Evolutionary conservation across 2,888 invertebrate genomes (phyloP).

Genomic region (Nemoura dubitans): DNA sequence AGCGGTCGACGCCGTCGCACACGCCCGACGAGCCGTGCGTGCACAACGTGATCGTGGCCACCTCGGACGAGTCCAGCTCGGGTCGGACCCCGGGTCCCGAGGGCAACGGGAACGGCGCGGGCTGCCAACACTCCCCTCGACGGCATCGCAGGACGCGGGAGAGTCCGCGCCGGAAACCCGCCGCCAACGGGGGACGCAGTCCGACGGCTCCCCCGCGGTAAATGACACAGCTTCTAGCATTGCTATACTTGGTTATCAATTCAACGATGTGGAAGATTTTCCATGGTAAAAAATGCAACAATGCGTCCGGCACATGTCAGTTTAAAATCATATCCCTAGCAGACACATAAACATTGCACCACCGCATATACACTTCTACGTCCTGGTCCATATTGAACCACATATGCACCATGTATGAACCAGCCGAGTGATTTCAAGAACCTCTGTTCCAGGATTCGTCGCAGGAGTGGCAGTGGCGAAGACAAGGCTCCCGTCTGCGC

Average conservation of each 20-base stretch:
- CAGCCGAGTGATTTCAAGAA: too few relatives aligned
- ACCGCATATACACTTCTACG: too few relatives aligned
- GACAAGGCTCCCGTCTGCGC: constrained; percentile 43
- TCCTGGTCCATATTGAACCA: too few relatives aligned
- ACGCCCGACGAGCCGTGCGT: constrained; percentile 52
- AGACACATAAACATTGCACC: too few relatives aligned
- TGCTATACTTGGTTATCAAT: not conserved
- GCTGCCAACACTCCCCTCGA: constrained; percentile 53
- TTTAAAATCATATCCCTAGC: too few relatives aligned
- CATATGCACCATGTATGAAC: too few relatives aligned
- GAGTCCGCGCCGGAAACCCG: constrained; percentile 69
- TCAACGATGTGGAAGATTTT: not conserved
- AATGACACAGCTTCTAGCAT: not conserved
- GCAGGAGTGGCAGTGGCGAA: constrained; percentile 49
- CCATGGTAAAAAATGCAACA: too few relatives aligned
- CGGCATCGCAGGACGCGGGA: constrained; percentile 71
- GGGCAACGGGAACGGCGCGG: constrained; percentile 32
- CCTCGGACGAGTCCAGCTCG: constrained; percentile 62
- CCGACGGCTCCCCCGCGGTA: constrained; percentile 44
- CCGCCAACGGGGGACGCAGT: constrained; percentile 61
- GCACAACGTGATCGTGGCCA: constrained; percentile 47
- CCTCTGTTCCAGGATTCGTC: constrained; percentile 41
- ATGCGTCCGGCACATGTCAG: too few relatives aligned
- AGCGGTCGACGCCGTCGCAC: constrained; percentile 54
- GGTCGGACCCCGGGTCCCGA: constrained; percentile 41